Percentiles rank a stretch among this genome's conserved stretches.
Evolutionary conservation across 1,140 invertebrate species (phyloP).

Genomic region (Lepidotrigona ventralis): DNA sequence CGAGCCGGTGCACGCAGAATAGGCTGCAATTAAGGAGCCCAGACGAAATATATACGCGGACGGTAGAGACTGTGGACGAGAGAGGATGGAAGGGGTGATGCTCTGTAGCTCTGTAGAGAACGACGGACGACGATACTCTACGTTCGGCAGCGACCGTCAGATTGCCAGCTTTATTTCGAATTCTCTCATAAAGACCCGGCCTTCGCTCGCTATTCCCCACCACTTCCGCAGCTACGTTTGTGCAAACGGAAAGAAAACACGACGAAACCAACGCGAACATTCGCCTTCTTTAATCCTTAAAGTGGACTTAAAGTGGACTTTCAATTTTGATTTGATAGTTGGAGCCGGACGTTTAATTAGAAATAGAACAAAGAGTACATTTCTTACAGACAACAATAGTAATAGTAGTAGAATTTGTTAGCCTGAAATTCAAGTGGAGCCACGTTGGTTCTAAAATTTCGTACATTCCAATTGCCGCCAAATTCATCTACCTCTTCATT

Average conservation of each 20-base stretch:
- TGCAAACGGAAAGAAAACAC: slow-evolving; percentile 13
- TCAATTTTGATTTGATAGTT: too few species aligned
- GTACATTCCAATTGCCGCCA: too few species aligned
- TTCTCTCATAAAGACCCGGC: slow-evolving; percentile 43
- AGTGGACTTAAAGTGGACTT: neutral
- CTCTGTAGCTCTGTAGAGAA: neutral
- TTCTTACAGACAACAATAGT: too few species aligned
- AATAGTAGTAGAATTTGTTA: too few species aligned
- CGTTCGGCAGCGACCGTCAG: slow-evolving; percentile 30
- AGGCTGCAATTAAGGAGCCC: slow-evolving; percentile 64
- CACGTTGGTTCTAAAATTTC: too few species aligned
- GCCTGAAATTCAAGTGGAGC: too few species aligned
- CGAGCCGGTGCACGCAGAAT: slow-evolving; percentile 59
- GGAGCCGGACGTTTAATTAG: too few species aligned
- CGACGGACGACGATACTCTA: slow-evolving; percentile 31
- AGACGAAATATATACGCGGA: slow-evolving; percentile 51
- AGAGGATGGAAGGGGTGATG: neutral
- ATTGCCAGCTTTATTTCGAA: slow-evolving; percentile 56
- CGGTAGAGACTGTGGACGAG: neutral
- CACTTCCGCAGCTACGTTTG: neutral
- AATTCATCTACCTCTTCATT: neutral
- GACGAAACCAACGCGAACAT: slow-evolving; percentile 42
- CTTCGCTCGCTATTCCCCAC: slow-evolving; percentile 11
- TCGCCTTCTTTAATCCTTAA: neutral
- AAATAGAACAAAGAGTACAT: too few species aligned